Percentiles rank a stretch among this genome's conserved stretches.
Conservation (phyloP, 2,888 invertebrate genomes). For the Acleris cristana region DNA sequence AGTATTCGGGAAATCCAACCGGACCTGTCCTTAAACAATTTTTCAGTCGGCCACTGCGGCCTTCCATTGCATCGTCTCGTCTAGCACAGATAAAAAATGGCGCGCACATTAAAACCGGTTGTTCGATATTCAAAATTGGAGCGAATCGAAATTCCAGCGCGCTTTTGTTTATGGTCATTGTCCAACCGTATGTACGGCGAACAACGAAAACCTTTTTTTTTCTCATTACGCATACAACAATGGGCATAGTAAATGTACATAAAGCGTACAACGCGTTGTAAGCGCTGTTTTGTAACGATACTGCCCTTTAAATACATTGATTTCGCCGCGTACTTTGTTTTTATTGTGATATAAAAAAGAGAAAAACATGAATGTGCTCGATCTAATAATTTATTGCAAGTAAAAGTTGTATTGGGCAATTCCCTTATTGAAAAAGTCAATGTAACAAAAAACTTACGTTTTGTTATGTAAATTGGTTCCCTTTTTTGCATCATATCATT, state of each 20-base stretch:
- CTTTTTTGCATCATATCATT: too few relatives aligned
- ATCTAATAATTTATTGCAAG: slow-evolving; percentile 10
- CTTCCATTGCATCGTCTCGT: too few relatives aligned
- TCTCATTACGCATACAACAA: slow-evolving; percentile 60
- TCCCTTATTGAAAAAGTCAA: background rate
- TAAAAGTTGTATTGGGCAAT: background rate
- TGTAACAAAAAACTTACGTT: background rate
- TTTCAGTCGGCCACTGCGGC: too few relatives aligned
- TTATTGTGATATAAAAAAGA: slow-evolving; percentile 8
- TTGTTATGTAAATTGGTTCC: background rate
- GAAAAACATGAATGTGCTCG: slow-evolving; percentile 11
- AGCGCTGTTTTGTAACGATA: slow-evolving; percentile 36
- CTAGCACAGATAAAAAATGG: slow-evolving; percentile 13
- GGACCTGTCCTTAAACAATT: too few relatives aligned
- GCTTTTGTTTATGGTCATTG: slow-evolving; percentile 57
- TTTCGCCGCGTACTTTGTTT: slow-evolving; percentile 18
- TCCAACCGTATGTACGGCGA: slow-evolving; percentile 47
- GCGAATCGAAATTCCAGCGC: slow-evolving; percentile 43
- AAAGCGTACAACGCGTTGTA: slow-evolving; percentile 41
- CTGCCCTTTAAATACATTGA: slow-evolving; percentile 28
- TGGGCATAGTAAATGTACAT: slow-evolving; percentile 53
- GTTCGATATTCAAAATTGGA: slow-evolving; percentile 35
- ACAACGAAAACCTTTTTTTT: slow-evolving; percentile 53
- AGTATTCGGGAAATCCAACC: too few relatives aligned
- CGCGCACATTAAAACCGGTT: slow-evolving; percentile 24